A percentile compares a stretch with the other conserved stretches of the same genome.
Conservation (phyloP, 2,113 vertebrate genomes). For the Actenoides hombroni region DNA sequence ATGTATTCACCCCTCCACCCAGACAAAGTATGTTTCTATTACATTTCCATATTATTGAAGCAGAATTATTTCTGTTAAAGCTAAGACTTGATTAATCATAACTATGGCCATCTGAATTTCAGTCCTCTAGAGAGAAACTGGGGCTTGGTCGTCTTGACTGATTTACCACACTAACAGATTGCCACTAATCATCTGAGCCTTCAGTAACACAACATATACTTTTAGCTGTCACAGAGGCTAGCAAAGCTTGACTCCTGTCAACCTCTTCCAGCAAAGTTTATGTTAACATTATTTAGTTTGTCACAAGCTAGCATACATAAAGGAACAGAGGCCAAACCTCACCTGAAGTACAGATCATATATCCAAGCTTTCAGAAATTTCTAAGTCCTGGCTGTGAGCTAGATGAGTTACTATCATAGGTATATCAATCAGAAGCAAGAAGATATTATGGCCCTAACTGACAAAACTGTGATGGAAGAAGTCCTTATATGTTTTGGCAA, state of each 20-base stretch:
- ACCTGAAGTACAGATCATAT: neutral
- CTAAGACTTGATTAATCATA: neutral
- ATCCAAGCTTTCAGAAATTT: neutral
- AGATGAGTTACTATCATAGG: neutral
- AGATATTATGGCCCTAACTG: neutral
- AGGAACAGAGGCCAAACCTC: neutral
- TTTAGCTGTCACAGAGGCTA: neutral
- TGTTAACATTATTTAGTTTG: neutral
- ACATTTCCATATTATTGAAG: neutral
- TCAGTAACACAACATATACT: neutral
- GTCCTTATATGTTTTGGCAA: fast-evolving
- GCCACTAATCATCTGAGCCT: neutral
- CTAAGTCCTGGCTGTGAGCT: neutral
- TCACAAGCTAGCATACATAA: neutral
- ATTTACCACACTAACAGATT: neutral
- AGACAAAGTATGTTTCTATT: neutral
- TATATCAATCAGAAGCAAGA: neutral
- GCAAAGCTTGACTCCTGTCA: neutral
- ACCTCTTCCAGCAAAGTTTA: neutral
- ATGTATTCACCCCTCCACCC: neutral
- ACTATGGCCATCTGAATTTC: neutral
- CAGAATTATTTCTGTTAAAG: neutral
- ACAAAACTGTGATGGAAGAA: neutral
- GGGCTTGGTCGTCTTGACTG: neutral
- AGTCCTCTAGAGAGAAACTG: neutral